Evolutionary conservation across 2,113 vertebrate species (phyloP).

Genomic region (Athene cunicularia): DNA sequence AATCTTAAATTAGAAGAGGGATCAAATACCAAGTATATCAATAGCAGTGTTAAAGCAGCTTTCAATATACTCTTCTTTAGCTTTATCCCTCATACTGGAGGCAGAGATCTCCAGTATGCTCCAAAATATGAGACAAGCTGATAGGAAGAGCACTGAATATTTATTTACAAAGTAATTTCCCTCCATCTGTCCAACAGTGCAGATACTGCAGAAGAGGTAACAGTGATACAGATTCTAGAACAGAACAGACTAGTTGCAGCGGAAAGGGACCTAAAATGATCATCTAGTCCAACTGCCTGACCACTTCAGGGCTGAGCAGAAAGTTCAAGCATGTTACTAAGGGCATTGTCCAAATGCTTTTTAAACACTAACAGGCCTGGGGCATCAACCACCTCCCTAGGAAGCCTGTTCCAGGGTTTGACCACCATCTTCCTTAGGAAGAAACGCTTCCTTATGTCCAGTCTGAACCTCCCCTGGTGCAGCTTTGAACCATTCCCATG

Average conservation of each 20-base stretch:
- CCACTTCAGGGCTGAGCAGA: background rate
- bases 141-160: background rate
- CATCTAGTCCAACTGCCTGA: background rate
- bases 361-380: background rate
- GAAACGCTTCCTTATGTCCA: background rate
- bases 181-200: background rate
- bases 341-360: background rate
- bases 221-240: background rate
- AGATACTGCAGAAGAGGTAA: background rate
- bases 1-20: background rate
- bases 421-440: background rate
- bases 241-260: background rate
- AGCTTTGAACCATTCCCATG: background rate
- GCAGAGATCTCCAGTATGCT: background rate
- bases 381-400: background rate
- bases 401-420: background rate
- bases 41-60: background rate
- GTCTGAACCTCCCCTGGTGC: rapidly evolving
- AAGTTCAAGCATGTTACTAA: background rate
- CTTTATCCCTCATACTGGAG: background rate
- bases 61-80: background rate
- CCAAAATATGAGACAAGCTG: background rate
- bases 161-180: background rate
- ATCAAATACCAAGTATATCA: background rate
- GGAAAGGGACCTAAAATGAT: background rate